A percentile compares a stretch with the other conserved stretches of the same genome.
These are phyloP conservation scores for Irena cyanogastra DNA, from an alignment of 2,113 vertebrate species.

Conservation along the genomic window DNA sequence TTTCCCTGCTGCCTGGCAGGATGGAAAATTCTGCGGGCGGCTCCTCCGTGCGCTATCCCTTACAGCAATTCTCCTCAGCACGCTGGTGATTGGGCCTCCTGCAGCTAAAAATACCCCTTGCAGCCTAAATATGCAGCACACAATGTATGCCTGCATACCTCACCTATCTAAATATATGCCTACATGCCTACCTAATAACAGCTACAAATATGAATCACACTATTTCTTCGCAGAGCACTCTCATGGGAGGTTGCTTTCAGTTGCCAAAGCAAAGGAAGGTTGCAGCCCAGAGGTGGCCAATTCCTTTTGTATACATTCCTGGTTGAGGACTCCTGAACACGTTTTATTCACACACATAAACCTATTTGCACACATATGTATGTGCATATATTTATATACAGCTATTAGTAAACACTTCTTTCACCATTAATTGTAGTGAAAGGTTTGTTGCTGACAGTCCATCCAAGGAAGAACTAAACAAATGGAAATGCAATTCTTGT, in stretches of 20 bases:
- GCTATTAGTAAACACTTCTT: background rate
- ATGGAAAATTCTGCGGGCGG: background rate
- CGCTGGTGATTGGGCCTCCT: background rate
- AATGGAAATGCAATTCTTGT: background rate
- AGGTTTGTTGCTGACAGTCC: background rate
- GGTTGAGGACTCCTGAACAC: background rate
- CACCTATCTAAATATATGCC: background rate
- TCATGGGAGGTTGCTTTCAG: background rate
- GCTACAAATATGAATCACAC: background rate
- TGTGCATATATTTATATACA: background rate
- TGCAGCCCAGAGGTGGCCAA: background rate
- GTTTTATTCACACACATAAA: background rate
- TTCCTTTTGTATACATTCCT: background rate
- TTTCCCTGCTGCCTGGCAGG: background rate
- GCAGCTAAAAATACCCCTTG: background rate
- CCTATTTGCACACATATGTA: background rate
- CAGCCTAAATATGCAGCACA: background rate
- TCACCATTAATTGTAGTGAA: background rate
- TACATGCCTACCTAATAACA: background rate
- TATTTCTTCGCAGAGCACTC: background rate
- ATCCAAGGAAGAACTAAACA: background rate
- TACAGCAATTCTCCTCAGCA: background rate
- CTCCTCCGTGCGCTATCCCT: background rate
- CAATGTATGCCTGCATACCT: background rate
- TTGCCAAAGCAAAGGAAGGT: background rate